These are phyloP conservation scores for Noctuana brunneofusca DNA, from an alignment of 2,888 invertebrate genomes.

Conservation along the genomic window DNA sequence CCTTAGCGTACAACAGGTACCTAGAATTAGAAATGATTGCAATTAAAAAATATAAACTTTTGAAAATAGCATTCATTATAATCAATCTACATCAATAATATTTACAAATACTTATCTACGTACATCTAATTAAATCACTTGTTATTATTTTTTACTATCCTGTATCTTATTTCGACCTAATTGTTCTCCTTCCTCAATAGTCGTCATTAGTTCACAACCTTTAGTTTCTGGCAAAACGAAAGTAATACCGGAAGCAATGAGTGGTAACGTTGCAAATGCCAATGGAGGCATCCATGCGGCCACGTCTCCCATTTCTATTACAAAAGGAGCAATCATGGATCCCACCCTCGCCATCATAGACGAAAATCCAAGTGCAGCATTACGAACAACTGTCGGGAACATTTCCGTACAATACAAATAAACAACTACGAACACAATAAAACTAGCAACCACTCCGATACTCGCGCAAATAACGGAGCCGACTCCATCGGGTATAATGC, in stretches of 20 bases:
- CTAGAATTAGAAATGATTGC: no score
- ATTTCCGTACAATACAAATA: conserved; percentile 94
- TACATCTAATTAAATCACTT: neutral
- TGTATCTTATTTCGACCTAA: conserved; percentile 61
- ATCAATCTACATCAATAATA: neutral
- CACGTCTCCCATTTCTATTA: conserved; percentile 83
- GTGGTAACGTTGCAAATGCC: conserved; percentile 87
- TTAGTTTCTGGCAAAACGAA: conserved; percentile 90
- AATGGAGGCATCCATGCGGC: conserved; percentile 86
- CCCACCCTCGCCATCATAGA: conserved; percentile 94
- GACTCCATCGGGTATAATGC: conserved; percentile 72
- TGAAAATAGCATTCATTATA: no score
- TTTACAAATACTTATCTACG: neutral
- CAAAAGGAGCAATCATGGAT: conserved; percentile 92
- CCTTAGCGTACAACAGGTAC: no score
- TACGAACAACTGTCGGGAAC: conserved; percentile 94
- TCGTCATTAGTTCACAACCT: conserved; percentile 89
- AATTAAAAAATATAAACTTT: neutral
- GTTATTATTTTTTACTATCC: conserved; percentile 31
- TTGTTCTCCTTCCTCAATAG: conserved; percentile 90
- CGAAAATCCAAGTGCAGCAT: conserved; percentile 93
- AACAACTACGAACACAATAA: conserved; percentile 92
- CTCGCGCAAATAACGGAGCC: conserved; percentile 85
- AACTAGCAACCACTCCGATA: conserved; percentile 90
- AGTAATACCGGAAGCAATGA: conserved; percentile 79